These are phyloP conservation scores for Noctua pronuba DNA, from an alignment of 2,888 invertebrate genomes.

Conservation along the genomic window DNA sequence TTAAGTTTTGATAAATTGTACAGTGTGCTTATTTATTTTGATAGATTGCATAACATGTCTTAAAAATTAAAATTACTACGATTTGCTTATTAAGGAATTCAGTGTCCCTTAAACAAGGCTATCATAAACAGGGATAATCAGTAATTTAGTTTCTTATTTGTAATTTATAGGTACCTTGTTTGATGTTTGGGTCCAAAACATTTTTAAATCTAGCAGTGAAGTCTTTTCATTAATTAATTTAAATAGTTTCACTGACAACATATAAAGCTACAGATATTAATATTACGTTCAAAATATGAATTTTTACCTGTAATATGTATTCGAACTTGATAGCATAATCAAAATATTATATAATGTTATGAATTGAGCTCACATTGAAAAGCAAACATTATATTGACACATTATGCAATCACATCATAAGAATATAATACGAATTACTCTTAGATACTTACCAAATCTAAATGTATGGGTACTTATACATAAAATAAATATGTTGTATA, in stretches of 20 bases:
- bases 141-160: background rate
- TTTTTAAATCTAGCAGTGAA: background rate
- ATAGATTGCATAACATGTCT: constrained; percentile 69
- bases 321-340: background rate
- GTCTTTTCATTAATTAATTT: background rate
- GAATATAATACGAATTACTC: constrained; percentile 66
- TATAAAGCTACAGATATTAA: constrained; percentile 8
- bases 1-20: constrained; percentile 50
- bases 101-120: background rate
- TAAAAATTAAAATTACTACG: background rate
- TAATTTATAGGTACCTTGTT: background rate
- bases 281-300: constrained; percentile 12
- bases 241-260: constrained; percentile 6
- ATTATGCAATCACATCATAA: constrained; percentile 75
- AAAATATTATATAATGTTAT: background rate
- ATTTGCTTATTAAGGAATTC: background rate
- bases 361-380: constrained; percentile 22
- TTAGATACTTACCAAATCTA: constrained; percentile 78
- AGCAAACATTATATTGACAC: constrained; percentile 46
- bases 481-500: constrained; percentile 66
- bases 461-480: constrained; percentile 59
- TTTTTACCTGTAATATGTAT: background rate
- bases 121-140: background rate
- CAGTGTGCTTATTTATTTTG: constrained; percentile 60
- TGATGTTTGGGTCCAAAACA: background rate